phyloP scores from a whole-genome alignment of 2,113 vertebrate species.

The Neotoma lepida region DNA sequence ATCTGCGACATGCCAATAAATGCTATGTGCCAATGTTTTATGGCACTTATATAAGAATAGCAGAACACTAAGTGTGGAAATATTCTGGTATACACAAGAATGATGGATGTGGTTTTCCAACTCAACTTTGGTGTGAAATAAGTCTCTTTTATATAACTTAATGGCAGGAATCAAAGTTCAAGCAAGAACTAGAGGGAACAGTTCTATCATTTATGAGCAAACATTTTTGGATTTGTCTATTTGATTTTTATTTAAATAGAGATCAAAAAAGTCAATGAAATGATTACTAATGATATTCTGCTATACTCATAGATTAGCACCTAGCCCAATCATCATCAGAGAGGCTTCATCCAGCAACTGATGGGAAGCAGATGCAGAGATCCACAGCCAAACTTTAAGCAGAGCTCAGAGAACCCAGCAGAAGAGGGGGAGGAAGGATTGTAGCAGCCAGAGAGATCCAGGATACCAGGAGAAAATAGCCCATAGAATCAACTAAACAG shows the following conservation, averaged over 20 bases:
- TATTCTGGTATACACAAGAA: neutral
- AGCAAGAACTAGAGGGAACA: neutral
- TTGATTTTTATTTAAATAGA: neutral
- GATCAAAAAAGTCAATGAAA: neutral
- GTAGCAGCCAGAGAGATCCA: neutral
- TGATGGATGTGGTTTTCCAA: neutral
- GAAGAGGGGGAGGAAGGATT: neutral
- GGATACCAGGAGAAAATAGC: neutral
- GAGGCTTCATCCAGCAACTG: neutral
- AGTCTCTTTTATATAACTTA: neutral
- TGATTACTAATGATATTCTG: neutral
- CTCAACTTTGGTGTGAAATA: neutral
- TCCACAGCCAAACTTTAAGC: neutral
- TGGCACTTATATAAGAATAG: neutral
- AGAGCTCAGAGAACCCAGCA: neutral
- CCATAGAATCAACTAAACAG: neutral
- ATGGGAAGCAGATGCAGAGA: neutral
- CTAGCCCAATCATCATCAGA: neutral
- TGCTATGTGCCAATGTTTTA: slow-evolving; percentile 22
- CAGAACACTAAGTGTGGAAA: neutral
- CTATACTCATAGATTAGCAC: neutral
- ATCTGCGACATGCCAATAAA: neutral
- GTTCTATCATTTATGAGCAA: neutral
- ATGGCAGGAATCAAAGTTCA: neutral
- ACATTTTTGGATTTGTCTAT: neutral